These are phyloP conservation scores for Melipona beecheii DNA, from an alignment of 2,888 invertebrate species.

Conservation along the genomic window DNA sequence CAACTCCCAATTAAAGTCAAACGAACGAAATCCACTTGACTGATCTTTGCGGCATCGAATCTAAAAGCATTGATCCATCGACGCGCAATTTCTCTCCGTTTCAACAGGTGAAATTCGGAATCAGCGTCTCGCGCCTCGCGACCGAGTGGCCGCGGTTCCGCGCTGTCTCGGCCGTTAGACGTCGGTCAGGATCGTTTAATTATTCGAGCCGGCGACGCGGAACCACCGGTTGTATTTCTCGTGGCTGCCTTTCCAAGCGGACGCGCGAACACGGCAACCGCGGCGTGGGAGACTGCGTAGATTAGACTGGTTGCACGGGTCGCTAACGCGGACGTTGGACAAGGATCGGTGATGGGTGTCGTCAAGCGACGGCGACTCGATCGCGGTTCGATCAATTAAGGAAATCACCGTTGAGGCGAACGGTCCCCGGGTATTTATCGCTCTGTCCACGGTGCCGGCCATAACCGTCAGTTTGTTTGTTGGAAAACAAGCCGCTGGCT, in stretches of 20 bases:
- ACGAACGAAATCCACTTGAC: too few species aligned
- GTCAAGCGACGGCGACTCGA: conserved; percentile 23
- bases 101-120: not conserved
- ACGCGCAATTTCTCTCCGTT: not conserved
- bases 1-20: too few species aligned
- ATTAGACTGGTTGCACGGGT: conserved; percentile 28
- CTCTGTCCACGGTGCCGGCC: conserved; percentile 44
- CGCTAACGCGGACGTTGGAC: not conserved
- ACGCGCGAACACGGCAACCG: conserved; percentile 11
- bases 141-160: conserved; percentile 27
- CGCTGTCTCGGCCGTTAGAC: conserved; percentile 43
- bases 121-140: not conserved
- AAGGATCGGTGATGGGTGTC: conserved; percentile 53
- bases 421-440: conserved; percentile 53
- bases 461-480: conserved; percentile 65
- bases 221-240: conserved; percentile 48
- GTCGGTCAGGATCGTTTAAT: conserved; percentile 53
- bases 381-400: conserved; percentile 47
- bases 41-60: too few species aligned
- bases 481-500: conserved; percentile 60
- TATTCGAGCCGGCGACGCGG: conserved; percentile 54
- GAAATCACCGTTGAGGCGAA: conserved; percentile 20
- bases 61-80: not conserved
- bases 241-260: conserved; percentile 24
- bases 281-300: conserved; percentile 50